These are phyloP conservation scores for Neodiprion fabricii DNA, from an alignment of 1,140 invertebrate genomes.

Conservation along the genomic window DNA sequence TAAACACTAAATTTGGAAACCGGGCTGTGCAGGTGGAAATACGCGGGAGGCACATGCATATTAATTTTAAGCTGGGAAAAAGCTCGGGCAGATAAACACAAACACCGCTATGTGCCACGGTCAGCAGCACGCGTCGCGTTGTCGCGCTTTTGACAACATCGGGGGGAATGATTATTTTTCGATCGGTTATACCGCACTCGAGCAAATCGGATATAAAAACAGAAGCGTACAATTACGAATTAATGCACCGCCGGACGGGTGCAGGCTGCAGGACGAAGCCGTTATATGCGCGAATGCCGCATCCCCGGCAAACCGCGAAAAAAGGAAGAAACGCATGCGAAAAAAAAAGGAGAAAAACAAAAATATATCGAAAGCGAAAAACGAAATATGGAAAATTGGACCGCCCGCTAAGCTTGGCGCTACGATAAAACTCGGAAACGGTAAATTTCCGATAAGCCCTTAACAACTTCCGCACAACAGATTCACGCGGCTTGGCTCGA, in stretches of 20 bases:
- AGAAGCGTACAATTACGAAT: constrained; percentile 48
- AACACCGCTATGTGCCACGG: background rate
- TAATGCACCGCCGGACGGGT: constrained; percentile 36
- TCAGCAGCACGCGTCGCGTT: background rate
- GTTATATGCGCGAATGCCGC: background rate
- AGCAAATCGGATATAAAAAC: constrained; percentile 48
- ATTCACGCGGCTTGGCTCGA: background rate
- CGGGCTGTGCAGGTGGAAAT: background rate
- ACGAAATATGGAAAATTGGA: background rate
- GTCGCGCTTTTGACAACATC: background rate
- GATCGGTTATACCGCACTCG: constrained; percentile 33
- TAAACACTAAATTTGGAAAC: background rate
- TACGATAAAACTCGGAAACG: background rate
- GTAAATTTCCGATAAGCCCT: constrained; percentile 4
- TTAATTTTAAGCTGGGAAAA: constrained; percentile 61
- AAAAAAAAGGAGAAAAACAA: too few relatives aligned
- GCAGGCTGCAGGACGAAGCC: background rate
- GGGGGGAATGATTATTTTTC: constrained; percentile 54
- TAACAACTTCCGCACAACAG: background rate
- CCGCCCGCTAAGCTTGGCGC: background rate
- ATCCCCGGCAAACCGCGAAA: background rate
- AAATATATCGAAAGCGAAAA: background rate
- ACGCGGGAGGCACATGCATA: constrained; percentile 56
- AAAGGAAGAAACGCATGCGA: background rate
- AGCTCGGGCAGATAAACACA: constrained; percentile 28